These are phyloP conservation scores for Montipora capitata DNA, from an alignment of 92 coral and sea anemone genomes.

Conservation along the genomic window DNA sequence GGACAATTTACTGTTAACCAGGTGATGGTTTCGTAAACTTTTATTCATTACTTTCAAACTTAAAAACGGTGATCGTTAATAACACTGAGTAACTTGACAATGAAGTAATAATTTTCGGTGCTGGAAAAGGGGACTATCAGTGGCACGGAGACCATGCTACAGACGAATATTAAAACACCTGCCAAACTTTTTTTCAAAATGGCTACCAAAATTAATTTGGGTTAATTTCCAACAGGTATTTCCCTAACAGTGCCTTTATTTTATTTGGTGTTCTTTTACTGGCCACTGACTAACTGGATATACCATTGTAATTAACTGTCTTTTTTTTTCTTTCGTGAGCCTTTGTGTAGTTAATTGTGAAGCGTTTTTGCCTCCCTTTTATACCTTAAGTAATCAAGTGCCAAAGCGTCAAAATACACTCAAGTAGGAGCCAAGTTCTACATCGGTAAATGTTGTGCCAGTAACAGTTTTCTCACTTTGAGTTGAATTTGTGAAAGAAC, in stretches of 20 bases:
- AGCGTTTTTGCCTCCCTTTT: neutral
- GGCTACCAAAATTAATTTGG: too few relatives aligned
- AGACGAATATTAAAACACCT: neutral
- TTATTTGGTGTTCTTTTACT: neutral
- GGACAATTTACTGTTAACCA: conserved; percentile 21
- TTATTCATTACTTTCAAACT: neutral
- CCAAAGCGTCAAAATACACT: neutral
- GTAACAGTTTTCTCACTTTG: neutral
- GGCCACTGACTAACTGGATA: neutral
- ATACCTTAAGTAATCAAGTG: neutral
- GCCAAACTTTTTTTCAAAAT: neutral
- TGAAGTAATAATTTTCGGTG: neutral
- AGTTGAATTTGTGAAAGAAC: neutral
- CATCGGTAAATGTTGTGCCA: too few relatives aligned
- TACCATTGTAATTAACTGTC: too few relatives aligned
- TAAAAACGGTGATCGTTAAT: conserved; percentile 11
- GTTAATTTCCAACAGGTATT: neutral
- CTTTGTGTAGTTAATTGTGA: neutral
- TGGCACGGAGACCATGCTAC: neutral
- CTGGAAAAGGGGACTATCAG: neutral
- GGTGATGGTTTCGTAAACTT: conserved; percentile 20
- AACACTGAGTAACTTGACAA: neutral
- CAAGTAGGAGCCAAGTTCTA: too few relatives aligned
- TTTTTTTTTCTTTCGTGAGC: neutral
- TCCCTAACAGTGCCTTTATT: neutral